Evolutionary conservation across 2,888 invertebrate genomes (phyloP), one percentile per base, ranked within the genome.

Genomic region (Lomographa bimaculata): DNA sequence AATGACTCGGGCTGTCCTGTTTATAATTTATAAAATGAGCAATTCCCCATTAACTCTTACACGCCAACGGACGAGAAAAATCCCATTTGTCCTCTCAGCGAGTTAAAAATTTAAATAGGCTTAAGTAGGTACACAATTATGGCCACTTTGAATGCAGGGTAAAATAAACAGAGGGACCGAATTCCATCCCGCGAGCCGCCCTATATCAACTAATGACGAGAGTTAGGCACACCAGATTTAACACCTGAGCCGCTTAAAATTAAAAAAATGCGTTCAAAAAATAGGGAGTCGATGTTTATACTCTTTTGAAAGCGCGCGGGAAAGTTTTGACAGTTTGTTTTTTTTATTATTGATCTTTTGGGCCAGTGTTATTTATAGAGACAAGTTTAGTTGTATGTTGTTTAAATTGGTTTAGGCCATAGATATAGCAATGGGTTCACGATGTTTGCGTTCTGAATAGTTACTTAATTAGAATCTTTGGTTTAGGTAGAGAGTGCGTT

Each of bases 151-250:
- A 68, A 67, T 65, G 61, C 60, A 54, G 49, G 57, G 60, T 55
- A 58, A 60, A 70, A 62, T 72, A 80, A 79, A 78, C 75, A 79
- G 70, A 75, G 74, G 77, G 77, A 44, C 50, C 56, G 54, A 48
- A 53, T 55, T 54, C 55, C 68, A 41, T 25, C 38, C 36, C 54
- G 27, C 34, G 53, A 51, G 57, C 52, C 62, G 61, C 68, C 76
- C 79, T 71, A 78, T 68, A 71, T 78, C 79, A 79, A 68, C 64
- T 75, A 79, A 79, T 80, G 81, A 81, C 73, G 69, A 66, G 69
- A 72, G 62, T 74, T 71, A 70, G 69, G 64, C 66, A 65, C 66
- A 64, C 68, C 68, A 62, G 58, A 64, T 59, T 62, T 50, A 56
- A 58, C 82, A 83, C 82, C 82, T 83, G 83, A 71, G 73, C 52